phyloP scores from a whole-genome alignment of 92 coral and sea anemone species.

The Palythoa heliodiscus region DNA sequence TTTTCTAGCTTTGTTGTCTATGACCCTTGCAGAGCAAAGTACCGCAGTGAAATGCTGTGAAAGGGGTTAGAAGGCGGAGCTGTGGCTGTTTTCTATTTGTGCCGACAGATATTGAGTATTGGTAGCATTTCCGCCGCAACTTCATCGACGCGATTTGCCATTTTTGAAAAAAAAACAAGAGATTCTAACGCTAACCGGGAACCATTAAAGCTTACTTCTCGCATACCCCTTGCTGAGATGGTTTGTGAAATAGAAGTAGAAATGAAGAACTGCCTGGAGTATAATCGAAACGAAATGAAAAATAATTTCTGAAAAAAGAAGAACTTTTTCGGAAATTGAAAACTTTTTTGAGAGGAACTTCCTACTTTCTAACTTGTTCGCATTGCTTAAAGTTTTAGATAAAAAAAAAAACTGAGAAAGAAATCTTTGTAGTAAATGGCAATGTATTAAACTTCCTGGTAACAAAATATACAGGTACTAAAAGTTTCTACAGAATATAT shows the following conservation, averaged over 20 bases:
- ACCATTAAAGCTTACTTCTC: neutral
- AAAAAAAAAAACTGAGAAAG: too few relatives aligned
- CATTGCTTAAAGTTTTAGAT: too few relatives aligned
- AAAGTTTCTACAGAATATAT: too few relatives aligned
- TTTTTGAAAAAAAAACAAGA: neutral
- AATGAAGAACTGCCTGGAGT: neutral
- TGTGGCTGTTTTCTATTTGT: neutral
- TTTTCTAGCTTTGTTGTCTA: neutral
- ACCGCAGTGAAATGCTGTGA: slow-evolving; percentile 11
- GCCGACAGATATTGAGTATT: slow-evolving; percentile 1
- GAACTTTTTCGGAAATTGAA: neutral
- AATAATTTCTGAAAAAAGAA: neutral
- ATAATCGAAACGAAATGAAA: neutral
- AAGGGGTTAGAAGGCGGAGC: slow-evolving; percentile 4
- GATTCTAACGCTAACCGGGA: neutral
- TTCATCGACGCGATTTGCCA: neutral
- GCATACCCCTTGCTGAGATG: neutral
- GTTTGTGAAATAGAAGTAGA: neutral
- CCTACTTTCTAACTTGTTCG: too few relatives aligned
- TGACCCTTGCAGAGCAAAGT: neutral
- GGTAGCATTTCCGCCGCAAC: slow-evolving; percentile 12
- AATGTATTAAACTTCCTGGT: too few relatives aligned
- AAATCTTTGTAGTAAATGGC: too few relatives aligned
- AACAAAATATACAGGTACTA: too few relatives aligned
- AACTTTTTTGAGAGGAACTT: too few relatives aligned